phyloP scores from a whole-genome alignment of 2,888 invertebrate genomes.

The Spatulosminthurus flaviceps region DNA sequence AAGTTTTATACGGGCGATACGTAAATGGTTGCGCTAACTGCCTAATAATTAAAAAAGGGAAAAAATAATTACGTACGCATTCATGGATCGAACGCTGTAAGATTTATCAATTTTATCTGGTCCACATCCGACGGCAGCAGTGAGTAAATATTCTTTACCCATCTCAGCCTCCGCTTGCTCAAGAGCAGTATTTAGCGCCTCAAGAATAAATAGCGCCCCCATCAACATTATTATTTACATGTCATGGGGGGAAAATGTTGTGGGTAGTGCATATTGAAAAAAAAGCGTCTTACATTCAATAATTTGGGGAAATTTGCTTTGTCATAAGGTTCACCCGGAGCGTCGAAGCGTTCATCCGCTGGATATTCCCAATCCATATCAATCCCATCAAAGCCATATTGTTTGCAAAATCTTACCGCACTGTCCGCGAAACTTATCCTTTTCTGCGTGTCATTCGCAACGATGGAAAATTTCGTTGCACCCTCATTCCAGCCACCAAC shows the following conservation, averaged over 20 bases:
- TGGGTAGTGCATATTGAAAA: too few species aligned
- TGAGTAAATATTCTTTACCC: neutral
- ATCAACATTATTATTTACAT: too few species aligned
- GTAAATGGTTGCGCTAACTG: neutral
- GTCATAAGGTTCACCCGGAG: neutral
- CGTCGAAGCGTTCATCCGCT: neutral
- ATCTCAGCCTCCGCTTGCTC: neutral
- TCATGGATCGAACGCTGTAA: neutral
- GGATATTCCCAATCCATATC: constrained; percentile 29
- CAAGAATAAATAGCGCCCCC: too few species aligned
- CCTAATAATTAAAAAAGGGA: neutral
- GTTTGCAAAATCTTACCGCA: neutral
- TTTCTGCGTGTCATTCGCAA: neutral
- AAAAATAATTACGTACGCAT: constrained; percentile 4
- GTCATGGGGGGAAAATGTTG: too few species aligned
- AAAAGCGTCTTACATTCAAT: neutral
- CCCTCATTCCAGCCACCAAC: neutral
- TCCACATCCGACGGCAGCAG: constrained; percentile 29
- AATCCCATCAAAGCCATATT: constrained; percentile 11
- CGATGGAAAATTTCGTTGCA: neutral
- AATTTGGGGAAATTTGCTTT: neutral
- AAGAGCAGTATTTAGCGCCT: neutral
- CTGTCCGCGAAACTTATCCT: neutral
- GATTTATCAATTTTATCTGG: neutral
- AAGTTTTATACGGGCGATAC: too few species aligned